These are phyloP conservation scores for Epinephelus awoara DNA, from an alignment of 2,797 vertebrate species.

Conservation along the genomic window DNA sequence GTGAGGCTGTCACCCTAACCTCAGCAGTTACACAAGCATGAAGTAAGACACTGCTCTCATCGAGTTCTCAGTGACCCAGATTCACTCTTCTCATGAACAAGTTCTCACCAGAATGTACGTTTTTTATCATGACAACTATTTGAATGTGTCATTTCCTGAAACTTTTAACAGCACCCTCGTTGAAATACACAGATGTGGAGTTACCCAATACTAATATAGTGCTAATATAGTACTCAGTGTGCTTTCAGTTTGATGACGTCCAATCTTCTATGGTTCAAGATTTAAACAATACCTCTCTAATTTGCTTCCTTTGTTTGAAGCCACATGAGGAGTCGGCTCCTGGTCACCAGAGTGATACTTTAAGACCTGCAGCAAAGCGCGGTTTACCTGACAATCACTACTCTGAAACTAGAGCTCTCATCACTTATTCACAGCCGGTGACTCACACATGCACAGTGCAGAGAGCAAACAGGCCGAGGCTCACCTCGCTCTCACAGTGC, in stretches of 20 bases:
- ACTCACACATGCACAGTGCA: slow-evolving; percentile 62
- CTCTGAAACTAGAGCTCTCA: slow-evolving; percentile 77
- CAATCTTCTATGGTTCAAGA: not conserved
- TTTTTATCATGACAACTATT: not conserved
- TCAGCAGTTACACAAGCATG: slow-evolving; percentile 39
- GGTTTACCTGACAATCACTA: slow-evolving; percentile 68
- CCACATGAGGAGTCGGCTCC: not conserved
- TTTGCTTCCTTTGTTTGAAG: not conserved
- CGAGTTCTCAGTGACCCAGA: slow-evolving; percentile 23
- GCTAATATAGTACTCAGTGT: not conserved
- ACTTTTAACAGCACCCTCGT: not conserved
- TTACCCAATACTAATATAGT: not conserved
- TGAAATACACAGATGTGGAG: not conserved
- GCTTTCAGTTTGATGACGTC: not conserved
- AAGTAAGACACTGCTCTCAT: slow-evolving; percentile 24
- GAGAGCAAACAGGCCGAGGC: slow-evolving; percentile 67
- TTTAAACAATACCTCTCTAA: not conserved
- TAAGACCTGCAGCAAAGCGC: slow-evolving; percentile 33
- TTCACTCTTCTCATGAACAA: not conserved
- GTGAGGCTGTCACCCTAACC: slow-evolving; percentile 30
- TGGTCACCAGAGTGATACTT: slow-evolving; percentile 30
- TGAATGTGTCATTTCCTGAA: slow-evolving; percentile 23
- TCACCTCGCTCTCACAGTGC: slow-evolving; percentile 35
- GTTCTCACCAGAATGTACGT: not conserved
- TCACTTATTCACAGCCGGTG: slow-evolving; percentile 80